A percentile compares a stretch with the other conserved stretches of the same genome.
Evolutionary conservation across 2,888 invertebrate genomes (phyloP).

Genomic region (Athrips mouffetella): DNA sequence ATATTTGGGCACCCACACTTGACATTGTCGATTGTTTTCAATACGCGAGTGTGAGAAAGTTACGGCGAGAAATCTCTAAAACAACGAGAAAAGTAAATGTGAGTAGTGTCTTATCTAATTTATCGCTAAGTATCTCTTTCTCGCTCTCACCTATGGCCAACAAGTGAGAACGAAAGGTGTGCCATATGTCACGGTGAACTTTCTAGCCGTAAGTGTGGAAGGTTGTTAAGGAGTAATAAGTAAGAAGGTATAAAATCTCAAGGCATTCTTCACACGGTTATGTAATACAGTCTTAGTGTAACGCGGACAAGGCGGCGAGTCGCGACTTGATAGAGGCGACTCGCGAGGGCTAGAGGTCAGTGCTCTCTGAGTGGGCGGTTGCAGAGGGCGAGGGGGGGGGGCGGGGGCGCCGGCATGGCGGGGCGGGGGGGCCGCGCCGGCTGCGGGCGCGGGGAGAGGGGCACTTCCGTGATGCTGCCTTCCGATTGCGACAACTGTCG

Average conservation of each 20-base stretch:
- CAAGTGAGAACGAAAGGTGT: too few relatives aligned
- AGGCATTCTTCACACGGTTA: background rate
- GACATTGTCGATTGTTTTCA: too few relatives aligned
- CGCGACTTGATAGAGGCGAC: constrained; percentile 20
- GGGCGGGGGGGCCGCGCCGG: constrained; percentile 49
- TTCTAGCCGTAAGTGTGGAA: too few relatives aligned
- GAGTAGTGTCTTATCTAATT: too few relatives aligned
- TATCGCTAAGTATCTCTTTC: too few relatives aligned
- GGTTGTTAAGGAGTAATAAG: background rate
- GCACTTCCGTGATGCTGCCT: constrained; percentile 79
- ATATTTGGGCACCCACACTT: too few relatives aligned
- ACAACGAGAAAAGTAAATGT: too few relatives aligned
- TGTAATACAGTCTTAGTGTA: constrained; percentile 1
- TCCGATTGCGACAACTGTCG: constrained; percentile 78
- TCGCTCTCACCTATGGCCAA: too few relatives aligned
- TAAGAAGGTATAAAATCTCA: constrained; percentile 6
- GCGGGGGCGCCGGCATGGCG: constrained; percentile 46
- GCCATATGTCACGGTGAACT: too few relatives aligned
- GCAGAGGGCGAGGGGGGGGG: constrained; percentile 58
- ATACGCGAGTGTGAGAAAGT: too few relatives aligned
- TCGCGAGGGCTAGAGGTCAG: constrained; percentile 51
- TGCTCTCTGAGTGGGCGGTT: constrained; percentile 42
- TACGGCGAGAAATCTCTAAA: too few relatives aligned
- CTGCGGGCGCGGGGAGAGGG: constrained; percentile 46
- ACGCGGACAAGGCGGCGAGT: constrained; percentile 8